Base-by-base conservation (phyloP, 2,888 invertebrate genomes). In the Limnephilus rhombicus region DNA sequence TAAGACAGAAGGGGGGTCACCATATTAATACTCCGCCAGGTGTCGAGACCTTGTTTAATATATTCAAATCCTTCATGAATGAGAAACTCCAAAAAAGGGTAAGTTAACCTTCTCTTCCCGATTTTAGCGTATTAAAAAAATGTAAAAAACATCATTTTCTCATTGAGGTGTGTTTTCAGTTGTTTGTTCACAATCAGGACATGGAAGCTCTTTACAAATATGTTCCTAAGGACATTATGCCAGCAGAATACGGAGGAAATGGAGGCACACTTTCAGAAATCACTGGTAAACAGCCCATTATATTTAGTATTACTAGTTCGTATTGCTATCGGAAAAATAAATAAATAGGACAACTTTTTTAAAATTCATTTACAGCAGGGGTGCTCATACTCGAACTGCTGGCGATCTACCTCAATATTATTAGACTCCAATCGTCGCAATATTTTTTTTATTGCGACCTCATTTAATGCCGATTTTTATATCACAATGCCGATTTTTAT, bases 31-130 rank as follows among this genome's bases (percentile, higher is more conserved):
- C 96, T 1, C 96, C 97, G 0, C 91, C 96, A 1, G 96, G 96
- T 12, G 96, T 97, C 94, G 97, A 97, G 94, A 96, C 96, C 0
- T 92, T 97, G 15, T 97, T 96, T 93, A 96, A 96, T 93, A 94
- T 96, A 37, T 95, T 97, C 86, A 96, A 96, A 94, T 94, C 94
- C 29, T 95, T 97, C 93, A 94, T 97, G 92, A 97, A 96, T 93
- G 96, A 97, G 91, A 97, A 97, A 94, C 95, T 97, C 94, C 95
- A 94, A 94, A 95, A 94, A 85, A 95, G 97, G 94, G 97, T 97
- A 95, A 95, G 95, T 95, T n/a, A 86, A 41, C 9, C n/a, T 24
- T n/a, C 53, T 18, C 18, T 18, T 7, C 24, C 7, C 68, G 24
- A 68, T 5, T 1, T 7, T 24, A 3, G 13, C 41, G 15, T 41